Base-by-base conservation (phyloP, 2,888 invertebrate species). In the Phengaris alcon region DNA sequence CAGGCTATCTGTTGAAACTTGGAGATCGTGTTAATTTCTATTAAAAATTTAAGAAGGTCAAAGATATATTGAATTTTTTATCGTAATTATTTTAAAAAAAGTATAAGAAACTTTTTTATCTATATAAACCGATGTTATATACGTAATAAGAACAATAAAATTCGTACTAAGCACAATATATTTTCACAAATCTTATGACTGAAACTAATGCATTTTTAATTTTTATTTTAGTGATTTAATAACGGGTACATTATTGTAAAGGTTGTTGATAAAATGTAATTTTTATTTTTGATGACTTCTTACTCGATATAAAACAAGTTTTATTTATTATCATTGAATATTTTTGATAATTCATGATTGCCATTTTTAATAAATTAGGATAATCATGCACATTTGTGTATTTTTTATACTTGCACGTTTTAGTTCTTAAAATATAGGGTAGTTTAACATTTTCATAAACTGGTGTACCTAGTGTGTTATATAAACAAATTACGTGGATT, bases 191-290 rank as follows among this genome's bases (percentile, higher is more conserved):
- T 51, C 51, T 69, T 54, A 54, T 22, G 72, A 72, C 72, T 70
- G 70, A 72, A 12, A 12, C 13, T 54, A 22, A 35, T 72, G 72
- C 70, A 70, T 70, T 70, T 69, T 70, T 70, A 70, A 70, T 51
- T 70, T 68, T 69, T 48, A 48, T 69, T 54, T 54, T 54, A 72
- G 52, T 54, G 35, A 72, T 72, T 54, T 54, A 35, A 3, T 72
- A 52, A 72, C 72, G 52, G 54, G 72, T 72, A 72, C 15, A 52
- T 22, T 54, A 52, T 13, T 22, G 15, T 72, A 54, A 52, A 52
- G 72, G 72, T 72, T 35, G 70, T 70, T 69, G 15, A 15, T 22
- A 15, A 13, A 72, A 15, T 6, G 13, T 35, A 7, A 64, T 64
- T 59, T 59, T 59, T 64, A 64, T 64, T 64, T 64, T 64, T 64